Conservation (phyloP, 2,113 vertebrate species). For the Dipodomys ordii region DNA sequence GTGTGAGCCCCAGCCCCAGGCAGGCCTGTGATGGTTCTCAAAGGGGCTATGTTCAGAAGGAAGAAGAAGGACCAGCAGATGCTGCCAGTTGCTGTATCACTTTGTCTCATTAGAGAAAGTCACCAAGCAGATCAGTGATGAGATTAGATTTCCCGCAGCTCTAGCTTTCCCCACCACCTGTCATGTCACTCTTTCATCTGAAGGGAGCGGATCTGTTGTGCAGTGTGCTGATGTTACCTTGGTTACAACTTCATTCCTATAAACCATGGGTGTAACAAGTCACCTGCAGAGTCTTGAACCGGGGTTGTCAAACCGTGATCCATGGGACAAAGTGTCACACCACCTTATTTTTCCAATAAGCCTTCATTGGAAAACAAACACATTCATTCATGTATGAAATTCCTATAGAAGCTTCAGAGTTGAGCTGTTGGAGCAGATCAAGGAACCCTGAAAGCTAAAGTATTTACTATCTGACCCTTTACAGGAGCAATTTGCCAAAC, state of each 20-base stretch:
- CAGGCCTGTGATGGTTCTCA: not conserved
- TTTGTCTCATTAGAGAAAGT: conserved; percentile 73
- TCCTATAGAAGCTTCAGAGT: not conserved
- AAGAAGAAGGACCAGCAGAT: conserved; percentile 37
- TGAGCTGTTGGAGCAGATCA: conserved; percentile 22
- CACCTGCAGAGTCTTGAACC: not conserved
- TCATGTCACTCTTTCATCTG: conserved; percentile 73
- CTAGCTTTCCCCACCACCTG: conserved; percentile 73
- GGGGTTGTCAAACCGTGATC: conserved; percentile 10
- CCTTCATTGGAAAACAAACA: conserved; percentile 23
- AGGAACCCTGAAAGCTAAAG: not conserved
- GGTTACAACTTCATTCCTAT: conserved; percentile 54
- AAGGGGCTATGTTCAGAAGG: not conserved
- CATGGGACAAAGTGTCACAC: conserved; percentile 40
- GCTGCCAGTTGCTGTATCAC: conserved; percentile 44
- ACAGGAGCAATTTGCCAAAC: not conserved
- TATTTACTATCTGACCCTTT: conserved; percentile 25
- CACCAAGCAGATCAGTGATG: conserved; percentile 58
- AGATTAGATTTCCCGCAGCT: conserved; percentile 69
- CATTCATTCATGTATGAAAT: not conserved
- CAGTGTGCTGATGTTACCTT: conserved; percentile 62
- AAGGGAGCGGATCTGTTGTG: conserved; percentile 11
- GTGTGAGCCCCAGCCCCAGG: not conserved
- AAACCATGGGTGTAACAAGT: conserved; percentile 59
- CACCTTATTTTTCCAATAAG: conserved; percentile 54